These are phyloP conservation scores for Hemichromis elongatus DNA, from an alignment of 2,113 vertebrate genomes.

Conservation along the genomic window DNA sequence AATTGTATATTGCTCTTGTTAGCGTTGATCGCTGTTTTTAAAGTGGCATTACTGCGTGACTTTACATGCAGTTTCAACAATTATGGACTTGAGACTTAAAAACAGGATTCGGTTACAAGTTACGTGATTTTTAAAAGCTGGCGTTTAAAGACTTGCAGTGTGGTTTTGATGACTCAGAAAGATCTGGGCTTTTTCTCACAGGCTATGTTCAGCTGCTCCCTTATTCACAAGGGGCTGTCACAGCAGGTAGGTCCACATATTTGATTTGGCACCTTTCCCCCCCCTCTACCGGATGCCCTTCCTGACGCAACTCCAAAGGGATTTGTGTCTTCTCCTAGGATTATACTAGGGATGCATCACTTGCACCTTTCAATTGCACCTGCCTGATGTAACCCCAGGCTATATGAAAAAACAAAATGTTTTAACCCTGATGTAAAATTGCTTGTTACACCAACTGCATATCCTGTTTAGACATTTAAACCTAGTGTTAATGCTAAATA, in stretches of 20 bases:
- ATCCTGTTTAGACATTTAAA: neutral
- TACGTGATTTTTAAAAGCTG: neutral
- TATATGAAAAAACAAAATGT: neutral
- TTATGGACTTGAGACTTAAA: neutral
- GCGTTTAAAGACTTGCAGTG: neutral
- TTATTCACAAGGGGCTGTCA: neutral
- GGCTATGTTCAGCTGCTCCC: neutral
- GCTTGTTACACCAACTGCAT: neutral
- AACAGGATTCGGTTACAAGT: neutral
- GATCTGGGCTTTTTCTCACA: neutral
- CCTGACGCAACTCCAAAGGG: neutral
- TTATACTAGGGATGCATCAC: neutral
- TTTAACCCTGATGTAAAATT: neutral
- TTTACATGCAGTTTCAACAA: neutral
- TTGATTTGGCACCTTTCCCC: neutral
- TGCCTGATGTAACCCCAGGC: neutral
- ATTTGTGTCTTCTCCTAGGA: neutral
- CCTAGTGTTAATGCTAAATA: neutral
- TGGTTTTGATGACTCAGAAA: neutral
- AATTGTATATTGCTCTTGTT: neutral
- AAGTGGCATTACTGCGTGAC: neutral
- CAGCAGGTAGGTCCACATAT: neutral
- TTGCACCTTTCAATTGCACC: neutral
- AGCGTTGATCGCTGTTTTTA: neutral
- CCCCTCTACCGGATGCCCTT: neutral